phyloP scores from a whole-genome alignment of 92 coral and sea anemone species.

The Siderastrea siderea region DNA sequence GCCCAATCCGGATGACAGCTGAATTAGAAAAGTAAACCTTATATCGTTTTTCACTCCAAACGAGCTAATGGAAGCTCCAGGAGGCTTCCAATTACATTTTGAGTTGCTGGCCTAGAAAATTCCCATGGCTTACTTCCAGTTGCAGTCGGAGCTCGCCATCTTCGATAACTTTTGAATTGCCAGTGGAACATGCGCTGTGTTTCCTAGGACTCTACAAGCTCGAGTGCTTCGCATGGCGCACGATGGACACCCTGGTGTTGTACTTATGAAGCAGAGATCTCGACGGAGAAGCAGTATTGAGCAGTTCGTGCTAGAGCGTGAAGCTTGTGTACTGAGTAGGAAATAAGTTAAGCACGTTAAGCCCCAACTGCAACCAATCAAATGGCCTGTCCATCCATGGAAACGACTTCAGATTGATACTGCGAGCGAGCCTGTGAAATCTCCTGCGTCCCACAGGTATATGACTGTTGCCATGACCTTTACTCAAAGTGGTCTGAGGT shows the following conservation, averaged over 20 bases:
- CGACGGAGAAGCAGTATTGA: not conserved
- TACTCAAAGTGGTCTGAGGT: constrained; percentile 21
- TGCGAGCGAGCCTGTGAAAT: not conserved
- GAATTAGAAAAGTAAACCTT: no score
- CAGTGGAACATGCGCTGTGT: constrained; percentile 6
- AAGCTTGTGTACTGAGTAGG: not conserved
- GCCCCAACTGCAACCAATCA: not conserved
- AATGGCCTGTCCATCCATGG: not conserved
- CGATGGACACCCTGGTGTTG: constrained; percentile 1
- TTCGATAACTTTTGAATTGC: constrained; percentile 1
- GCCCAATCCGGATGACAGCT: no score
- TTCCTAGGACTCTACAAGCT: constrained; percentile 13
- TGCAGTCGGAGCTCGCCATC: no score
- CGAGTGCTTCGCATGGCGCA: constrained; percentile 24
- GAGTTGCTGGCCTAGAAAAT: no score
- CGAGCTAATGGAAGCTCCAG: no score
- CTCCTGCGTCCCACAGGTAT: constrained; percentile 1
- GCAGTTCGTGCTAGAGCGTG: constrained; percentile 9
- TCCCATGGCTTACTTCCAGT: no score
- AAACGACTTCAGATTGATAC: not conserved
- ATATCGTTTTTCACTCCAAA: no score
- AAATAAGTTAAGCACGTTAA: constrained; percentile 4
- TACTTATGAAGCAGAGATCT: constrained; percentile 9
- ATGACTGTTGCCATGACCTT: constrained; percentile 21
- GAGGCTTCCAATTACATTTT: no score